Conservation (phyloP, 1,140 invertebrate genomes). For the Spodoptera frugiperda region DNA sequence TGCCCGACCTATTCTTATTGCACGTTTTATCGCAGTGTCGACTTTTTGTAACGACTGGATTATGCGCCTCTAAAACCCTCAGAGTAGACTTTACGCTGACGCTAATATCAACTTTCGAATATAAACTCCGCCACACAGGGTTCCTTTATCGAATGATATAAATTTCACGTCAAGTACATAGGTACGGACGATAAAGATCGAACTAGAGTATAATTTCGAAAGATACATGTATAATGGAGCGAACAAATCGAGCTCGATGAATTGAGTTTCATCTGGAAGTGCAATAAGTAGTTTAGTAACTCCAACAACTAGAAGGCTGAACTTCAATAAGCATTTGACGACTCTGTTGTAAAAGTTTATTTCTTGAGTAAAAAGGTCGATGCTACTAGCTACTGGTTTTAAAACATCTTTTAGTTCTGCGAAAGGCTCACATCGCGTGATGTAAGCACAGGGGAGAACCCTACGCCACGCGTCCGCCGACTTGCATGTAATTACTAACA, state of each 20-base stretch:
- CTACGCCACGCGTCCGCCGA: conserved; percentile 54
- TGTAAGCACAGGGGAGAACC: conserved; percentile 61
- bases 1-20: conserved; percentile 59
- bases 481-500: conserved; percentile 73
- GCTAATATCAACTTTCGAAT: conserved; percentile 38
- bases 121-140: conserved; percentile 45
- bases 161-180: conserved; percentile 35
- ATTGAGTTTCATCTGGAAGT: conserved; percentile 58
- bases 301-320: conserved; percentile 38
- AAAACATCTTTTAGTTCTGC: conserved; percentile 50
- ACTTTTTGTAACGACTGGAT: conserved; percentile 68
- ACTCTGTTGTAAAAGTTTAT: conserved; percentile 43
- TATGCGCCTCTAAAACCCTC: conserved; percentile 60
- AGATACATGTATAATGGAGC: conserved; percentile 48
- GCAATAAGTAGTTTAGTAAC: conserved; percentile 60
- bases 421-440: conserved; percentile 69
- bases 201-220: conserved; percentile 46
- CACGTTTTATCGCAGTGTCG: conserved; percentile 66
- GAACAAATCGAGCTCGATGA: conserved; percentile 53
- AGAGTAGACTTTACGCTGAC: conserved; percentile 46
- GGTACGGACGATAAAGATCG: conserved; percentile 37
- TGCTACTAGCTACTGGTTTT: conserved; percentile 49
- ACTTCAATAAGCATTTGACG: conserved; percentile 55
- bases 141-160: conserved; percentile 49
- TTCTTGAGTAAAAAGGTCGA: conserved; percentile 40